These are phyloP conservation scores for Tetranychus truncatus DNA, from an alignment of 2,888 invertebrate species.

Conservation along the genomic window DNA sequence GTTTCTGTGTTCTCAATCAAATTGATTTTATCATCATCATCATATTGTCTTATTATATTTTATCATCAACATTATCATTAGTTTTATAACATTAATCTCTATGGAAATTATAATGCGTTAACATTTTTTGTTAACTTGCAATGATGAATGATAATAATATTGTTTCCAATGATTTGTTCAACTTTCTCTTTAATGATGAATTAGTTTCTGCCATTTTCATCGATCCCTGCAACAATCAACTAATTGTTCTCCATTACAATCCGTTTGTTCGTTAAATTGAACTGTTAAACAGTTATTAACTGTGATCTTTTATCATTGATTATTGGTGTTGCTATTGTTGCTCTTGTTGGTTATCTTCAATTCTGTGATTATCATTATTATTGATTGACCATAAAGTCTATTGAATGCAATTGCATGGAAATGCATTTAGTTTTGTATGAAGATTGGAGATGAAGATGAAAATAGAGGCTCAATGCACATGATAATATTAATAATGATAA, in stretches of 20 bases:
- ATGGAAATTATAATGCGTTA: too few relatives aligned
- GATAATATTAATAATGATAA: neutral
- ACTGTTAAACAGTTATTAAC: neutral
- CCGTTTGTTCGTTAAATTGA: too few relatives aligned
- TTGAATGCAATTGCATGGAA: neutral
- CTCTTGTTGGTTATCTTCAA: neutral
- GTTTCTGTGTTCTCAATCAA: neutral
- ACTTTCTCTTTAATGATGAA: neutral
- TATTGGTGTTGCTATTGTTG: neutral
- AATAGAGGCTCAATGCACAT: neutral
- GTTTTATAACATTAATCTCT: too few relatives aligned
- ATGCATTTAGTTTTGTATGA: neutral
- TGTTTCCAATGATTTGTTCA: neutral
- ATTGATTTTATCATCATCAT: too few relatives aligned
- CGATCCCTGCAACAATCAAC: neutral
- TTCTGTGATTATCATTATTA: neutral
- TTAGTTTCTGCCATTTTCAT: neutral
- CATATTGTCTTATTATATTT: too few relatives aligned
- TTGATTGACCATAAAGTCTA: neutral
- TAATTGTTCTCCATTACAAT: too few relatives aligned
- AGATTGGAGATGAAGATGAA: neutral
- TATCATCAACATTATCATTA: too few relatives aligned
- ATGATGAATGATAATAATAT: neutral
- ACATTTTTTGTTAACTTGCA: neutral
- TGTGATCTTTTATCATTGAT: neutral